Conservation (phyloP, 2,797 vertebrate species). For the Siniperca undulata region DNA sequence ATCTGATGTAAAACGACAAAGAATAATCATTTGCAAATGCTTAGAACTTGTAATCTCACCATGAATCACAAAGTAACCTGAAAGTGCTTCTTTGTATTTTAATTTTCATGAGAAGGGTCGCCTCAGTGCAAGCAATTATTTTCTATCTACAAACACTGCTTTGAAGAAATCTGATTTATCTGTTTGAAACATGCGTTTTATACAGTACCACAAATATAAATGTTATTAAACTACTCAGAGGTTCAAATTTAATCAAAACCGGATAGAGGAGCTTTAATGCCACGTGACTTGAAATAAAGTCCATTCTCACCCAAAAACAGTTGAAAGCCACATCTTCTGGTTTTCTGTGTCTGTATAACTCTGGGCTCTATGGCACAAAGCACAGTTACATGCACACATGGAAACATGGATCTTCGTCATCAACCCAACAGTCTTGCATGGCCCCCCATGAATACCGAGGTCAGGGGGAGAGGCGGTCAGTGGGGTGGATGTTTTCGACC, state of each 20-base stretch:
- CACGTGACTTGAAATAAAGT: constrained; percentile 47
- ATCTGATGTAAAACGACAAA: constrained; percentile 30
- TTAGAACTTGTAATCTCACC: constrained; percentile 42
- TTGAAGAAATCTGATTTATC: constrained; percentile 53
- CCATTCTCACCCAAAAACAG: constrained; percentile 1
- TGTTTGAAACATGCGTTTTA: constrained; percentile 48
- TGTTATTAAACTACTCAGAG: constrained; percentile 50
- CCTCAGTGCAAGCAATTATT: constrained; percentile 65
- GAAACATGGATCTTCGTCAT: constrained; percentile 34
- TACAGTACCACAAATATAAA: constrained; percentile 34
- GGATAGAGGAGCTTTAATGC: constrained; percentile 52
- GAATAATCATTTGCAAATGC: constrained; percentile 36
- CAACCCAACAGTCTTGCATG: constrained; percentile 27
- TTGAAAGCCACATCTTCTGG: constrained; percentile 37
- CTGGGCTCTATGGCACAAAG: constrained; percentile 19
- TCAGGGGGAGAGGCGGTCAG: constrained; percentile 1
- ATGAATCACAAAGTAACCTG: constrained; percentile 47
- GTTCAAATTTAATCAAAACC: constrained; percentile 65
- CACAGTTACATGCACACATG: background rate
- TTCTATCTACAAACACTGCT: constrained; percentile 55
- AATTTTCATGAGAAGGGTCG: constrained; percentile 46
- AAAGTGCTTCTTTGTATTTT: constrained; percentile 53
- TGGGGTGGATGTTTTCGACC: constrained; percentile 38
- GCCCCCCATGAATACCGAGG: constrained; percentile 18
- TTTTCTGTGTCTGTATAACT: constrained; percentile 14